Evolutionary conservation across 2,113 vertebrate genomes (phyloP).

Genomic region (Cyprinus carpio): DNA sequence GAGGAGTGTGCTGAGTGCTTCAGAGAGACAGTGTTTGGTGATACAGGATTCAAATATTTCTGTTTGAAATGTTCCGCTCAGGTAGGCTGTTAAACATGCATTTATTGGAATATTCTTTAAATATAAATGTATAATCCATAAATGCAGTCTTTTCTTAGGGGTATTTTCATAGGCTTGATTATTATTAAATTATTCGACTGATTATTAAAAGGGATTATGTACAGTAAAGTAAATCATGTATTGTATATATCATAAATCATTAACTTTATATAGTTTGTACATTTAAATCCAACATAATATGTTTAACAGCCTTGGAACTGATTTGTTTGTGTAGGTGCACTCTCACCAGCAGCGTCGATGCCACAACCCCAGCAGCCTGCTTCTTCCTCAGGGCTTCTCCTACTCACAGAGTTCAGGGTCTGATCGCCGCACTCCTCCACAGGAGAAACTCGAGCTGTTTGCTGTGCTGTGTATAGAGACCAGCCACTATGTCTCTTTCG

Average conservation of each 20-base stretch:
- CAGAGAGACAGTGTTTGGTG: conserved; percentile 75
- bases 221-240: no score
- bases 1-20: conserved; percentile 82
- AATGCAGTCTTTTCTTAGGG: background rate
- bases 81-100: conserved; percentile 64
- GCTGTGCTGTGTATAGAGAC: conserved; percentile 91
- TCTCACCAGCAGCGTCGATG: conserved; percentile 68
- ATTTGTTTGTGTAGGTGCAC: conserved; percentile 72
- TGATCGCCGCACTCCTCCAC: conserved; percentile 52
- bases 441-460: conserved; percentile 85
- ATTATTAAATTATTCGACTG: background rate
- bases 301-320: background rate
- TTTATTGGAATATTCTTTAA: background rate
- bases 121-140: background rate
- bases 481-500: conserved; percentile 89
- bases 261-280: no score
- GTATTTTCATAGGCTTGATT: background rate
- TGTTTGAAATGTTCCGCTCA: conserved; percentile 78
- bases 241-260: no score
- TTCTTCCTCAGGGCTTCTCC: conserved; percentile 70
- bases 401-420: background rate
- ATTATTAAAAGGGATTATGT: no score
- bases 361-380: conserved; percentile 64
- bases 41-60: conserved; percentile 81
- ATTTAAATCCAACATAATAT: background rate